A percentile compares a stretch with the other conserved stretches of the same genome.
Conservation (phyloP, 2,888 invertebrate species). For the Dugesia japonica region DNA sequence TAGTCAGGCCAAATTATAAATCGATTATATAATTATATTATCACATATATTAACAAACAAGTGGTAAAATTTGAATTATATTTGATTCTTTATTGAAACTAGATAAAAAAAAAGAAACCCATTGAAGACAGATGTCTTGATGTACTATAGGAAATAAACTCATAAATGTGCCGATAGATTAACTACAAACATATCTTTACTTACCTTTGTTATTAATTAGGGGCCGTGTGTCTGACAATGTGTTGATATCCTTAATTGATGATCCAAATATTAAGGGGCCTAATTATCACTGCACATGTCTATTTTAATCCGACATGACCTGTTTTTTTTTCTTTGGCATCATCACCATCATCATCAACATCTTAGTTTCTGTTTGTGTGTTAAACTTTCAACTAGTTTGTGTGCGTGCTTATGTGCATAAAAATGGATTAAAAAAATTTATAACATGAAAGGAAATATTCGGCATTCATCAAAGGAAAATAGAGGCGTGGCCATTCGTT, state of each 20-base stretch:
- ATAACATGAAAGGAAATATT: not conserved
- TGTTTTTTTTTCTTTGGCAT: not conserved
- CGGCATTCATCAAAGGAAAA: constrained; percentile 13
- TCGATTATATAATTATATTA: constrained; percentile 7
- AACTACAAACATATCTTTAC: not conserved
- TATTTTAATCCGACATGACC: constrained; percentile 7
- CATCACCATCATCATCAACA: not conserved
- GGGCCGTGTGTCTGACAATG: not conserved
- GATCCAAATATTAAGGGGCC: not conserved
- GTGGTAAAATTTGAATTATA: not conserved
- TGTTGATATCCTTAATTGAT: constrained; percentile 7
- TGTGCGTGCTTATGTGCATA: too few species aligned
- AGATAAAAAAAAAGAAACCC: not conserved
- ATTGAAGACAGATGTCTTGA: not conserved
- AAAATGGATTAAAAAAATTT: not conserved
- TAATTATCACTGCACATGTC: constrained; percentile 16
- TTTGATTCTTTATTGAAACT: not conserved
- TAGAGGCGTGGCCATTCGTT: constrained; percentile 10
- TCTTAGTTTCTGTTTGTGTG: not conserved
- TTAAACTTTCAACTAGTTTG: not conserved
- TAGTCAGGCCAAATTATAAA: constrained; percentile 6
- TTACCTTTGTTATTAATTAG: constrained; percentile 3
- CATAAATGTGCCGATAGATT: not conserved
- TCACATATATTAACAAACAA: not conserved
- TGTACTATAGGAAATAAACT: not conserved